Evolutionary conservation across 1,140 invertebrate genomes (phyloP).

Genomic region (Drosophila rhopaloa): DNA sequence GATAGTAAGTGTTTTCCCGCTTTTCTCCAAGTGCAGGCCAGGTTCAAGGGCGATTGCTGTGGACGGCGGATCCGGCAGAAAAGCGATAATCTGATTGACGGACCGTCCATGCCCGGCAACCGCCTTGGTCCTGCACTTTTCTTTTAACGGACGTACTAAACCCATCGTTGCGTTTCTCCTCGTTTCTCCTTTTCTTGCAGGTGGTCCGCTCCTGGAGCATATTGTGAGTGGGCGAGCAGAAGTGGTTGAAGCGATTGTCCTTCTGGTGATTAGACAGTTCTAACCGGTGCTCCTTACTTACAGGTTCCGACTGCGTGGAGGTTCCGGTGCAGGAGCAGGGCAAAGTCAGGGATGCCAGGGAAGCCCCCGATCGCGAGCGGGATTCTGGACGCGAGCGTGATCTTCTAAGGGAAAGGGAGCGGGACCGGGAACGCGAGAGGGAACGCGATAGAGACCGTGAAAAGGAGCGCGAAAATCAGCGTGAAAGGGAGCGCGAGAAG

Average conservation of each 20-base stretch:
- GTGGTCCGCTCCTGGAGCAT: conserved; percentile 28
- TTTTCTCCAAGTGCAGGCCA: conserved; percentile 49
- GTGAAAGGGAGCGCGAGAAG: conserved; percentile 17
- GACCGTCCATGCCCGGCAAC: conserved; percentile 33
- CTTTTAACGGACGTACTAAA: conserved; percentile 47
- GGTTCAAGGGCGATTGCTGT: conserved; percentile 46
- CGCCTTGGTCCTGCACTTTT: conserved; percentile 53
- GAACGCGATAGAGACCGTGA: conserved; percentile 40
- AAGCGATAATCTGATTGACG: conserved; percentile 58
- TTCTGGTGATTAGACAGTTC: conserved; percentile 11
- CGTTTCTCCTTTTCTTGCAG: conserved; percentile 50
- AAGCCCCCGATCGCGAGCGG: conserved; percentile 22
- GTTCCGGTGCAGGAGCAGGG: conserved; percentile 59
- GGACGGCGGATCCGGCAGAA: conserved; percentile 32
- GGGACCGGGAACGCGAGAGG: conserved; percentile 18
- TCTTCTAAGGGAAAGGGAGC: conserved; percentile 29
- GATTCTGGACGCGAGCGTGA: conserved; percentile 56
- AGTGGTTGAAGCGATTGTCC: conserved; percentile 11
- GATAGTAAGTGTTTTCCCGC: conserved; percentile 61
- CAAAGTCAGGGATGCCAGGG: conserved; percentile 16
- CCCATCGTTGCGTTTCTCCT: conserved; percentile 37
- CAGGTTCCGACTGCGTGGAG: conserved; percentile 80
- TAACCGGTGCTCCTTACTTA: conserved; percentile 35
- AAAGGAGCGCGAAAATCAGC: conserved; percentile 2
- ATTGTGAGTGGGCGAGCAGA: conserved; percentile 54